Conservation (phyloP, 1,140 invertebrate species). For the Bombus huntii region DNA sequence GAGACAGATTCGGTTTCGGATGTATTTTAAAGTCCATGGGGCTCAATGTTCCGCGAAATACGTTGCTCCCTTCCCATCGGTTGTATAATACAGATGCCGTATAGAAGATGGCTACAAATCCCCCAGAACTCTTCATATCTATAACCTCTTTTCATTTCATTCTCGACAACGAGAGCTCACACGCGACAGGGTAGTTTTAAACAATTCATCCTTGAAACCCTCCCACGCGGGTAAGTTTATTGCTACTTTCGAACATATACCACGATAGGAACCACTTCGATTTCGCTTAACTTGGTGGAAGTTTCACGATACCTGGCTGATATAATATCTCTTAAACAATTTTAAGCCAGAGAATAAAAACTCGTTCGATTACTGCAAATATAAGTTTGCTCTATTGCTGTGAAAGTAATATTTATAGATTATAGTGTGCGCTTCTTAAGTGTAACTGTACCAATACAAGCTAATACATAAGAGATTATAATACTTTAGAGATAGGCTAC, state of each 20-base stretch:
- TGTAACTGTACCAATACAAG: too few relatives aligned
- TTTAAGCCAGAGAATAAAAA: too few relatives aligned
- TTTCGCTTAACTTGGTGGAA: conserved; percentile 16
- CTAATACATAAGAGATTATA: too few relatives aligned
- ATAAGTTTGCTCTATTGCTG: too few relatives aligned
- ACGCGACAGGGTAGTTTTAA: conserved; percentile 70
- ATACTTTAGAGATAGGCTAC: too few relatives aligned
- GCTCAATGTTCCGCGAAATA: conserved; percentile 79
- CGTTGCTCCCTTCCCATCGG: conserved; percentile 43
- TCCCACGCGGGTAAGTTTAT: conserved; percentile 58
- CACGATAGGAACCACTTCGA: conserved; percentile 29
- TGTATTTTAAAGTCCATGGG: conserved; percentile 73
- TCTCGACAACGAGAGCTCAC: conserved; percentile 43
- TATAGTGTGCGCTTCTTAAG: too few relatives aligned
- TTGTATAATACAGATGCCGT: conserved; percentile 68
- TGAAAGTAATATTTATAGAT: too few relatives aligned
- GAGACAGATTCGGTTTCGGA: conserved; percentile 62
- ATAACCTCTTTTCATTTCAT: conserved; percentile 68
- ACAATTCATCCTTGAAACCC: conserved; percentile 69
- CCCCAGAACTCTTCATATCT: conserved; percentile 75
- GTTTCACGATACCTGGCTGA: background rate
- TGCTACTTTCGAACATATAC: conserved; percentile 53
- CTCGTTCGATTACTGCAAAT: too few relatives aligned
- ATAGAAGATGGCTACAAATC: conserved; percentile 74
- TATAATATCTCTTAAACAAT: too few relatives aligned